Evolutionary conservation across 2,113 vertebrate species (phyloP), one percentile per base, ranked within the genome.

Genomic region (Amblyornis subalaris): DNA sequence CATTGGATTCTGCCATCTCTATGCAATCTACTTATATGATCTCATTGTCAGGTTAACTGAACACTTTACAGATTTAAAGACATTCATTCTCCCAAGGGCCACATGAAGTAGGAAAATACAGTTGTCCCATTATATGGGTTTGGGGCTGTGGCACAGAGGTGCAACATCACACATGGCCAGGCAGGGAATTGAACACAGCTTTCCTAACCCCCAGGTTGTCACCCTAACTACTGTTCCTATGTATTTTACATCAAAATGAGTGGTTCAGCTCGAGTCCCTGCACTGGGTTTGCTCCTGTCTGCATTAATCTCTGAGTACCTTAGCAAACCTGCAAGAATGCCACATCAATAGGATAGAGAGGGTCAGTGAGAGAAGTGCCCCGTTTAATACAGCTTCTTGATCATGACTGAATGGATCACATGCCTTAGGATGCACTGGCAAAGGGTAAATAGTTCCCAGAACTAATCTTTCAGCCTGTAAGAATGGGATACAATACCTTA

Each of bases 31-130:
- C 79, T 93, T 88, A 64, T 47, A 78, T 9, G 65, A 36, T 91
- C 75, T 94, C 79, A 83, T 84, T 86, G 90, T 60, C 92, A 75
- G 66, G 50, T 89, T 96, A 96, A 88, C 81, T 9, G 93, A 91
- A 79, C 50, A 47, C 58, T 89, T 91, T 12, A 82, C 29, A 51
- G 66, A 47, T 76, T 93, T 89, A 82, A 93, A 88, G 89, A 57
- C 74, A 47, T 91, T 94, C 82, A 47, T 83, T 87, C 81, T 93
- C 91, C 81, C 91, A 76, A 61, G 89, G 85, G 84, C 54, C 45
- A 16, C 66, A 82, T 73, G 91, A 91, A 85, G 48, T 8, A 54
- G 54, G 91, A 93, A 96, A 96, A 93, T 81, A 65, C 86, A 75
- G 76, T 90, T 93, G 86, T 95, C 73, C 89, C 57, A 9, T 89